Base-by-base conservation (phyloP, 2,113 vertebrate species). In the Heterotis niloticus region DNA sequence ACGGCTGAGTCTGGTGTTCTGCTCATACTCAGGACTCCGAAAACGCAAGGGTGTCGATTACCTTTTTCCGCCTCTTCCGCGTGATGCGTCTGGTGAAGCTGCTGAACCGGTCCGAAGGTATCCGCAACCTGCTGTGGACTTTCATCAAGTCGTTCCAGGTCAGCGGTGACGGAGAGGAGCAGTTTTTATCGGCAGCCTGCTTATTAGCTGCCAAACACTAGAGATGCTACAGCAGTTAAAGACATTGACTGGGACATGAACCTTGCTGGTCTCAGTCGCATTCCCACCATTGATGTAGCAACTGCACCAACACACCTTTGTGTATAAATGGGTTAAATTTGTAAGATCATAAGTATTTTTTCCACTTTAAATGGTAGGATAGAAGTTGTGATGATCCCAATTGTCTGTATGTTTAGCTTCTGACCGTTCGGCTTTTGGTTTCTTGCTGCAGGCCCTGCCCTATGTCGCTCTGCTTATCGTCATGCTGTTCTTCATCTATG, bases 401-500 rank as follows among this genome's bases (percentile, higher is more conserved):
- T 7, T 44, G 34, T 44, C 34, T 7, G 34, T 44, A 44, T 44
- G 34, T 44, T 7, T 4, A 44, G 34, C 34, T 44, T 57, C 51
- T 74, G 52, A 57, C 51, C 73, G 29, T 62, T 26, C 5, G 70
- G 20, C 17, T 28, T 14, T 64, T 75, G 57, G 26, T 34, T 60
- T 20, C 26, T 1, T 86, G 51, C 65, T 26, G 0, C 81, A 98
- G 96, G 96, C 96, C 73, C 91, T 98, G 84, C 96, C 96, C 0
- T 96, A 98, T 0, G 96, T 98, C 52, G 96, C 94, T 1, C 87
- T 98, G 76, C 94, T 98, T 70, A 98, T 98, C 0, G 94, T 96
- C 85, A 98, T 98, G 96, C 91, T 98, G 13, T 98, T 98, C 87
- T 98, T 98, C 84, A 97, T 98, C 87, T 98, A 97, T 0, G 96